These are phyloP conservation scores for Hemibagrus guttatus DNA, from an alignment of 2,797 vertebrate genomes.

Conservation along the genomic window DNA sequence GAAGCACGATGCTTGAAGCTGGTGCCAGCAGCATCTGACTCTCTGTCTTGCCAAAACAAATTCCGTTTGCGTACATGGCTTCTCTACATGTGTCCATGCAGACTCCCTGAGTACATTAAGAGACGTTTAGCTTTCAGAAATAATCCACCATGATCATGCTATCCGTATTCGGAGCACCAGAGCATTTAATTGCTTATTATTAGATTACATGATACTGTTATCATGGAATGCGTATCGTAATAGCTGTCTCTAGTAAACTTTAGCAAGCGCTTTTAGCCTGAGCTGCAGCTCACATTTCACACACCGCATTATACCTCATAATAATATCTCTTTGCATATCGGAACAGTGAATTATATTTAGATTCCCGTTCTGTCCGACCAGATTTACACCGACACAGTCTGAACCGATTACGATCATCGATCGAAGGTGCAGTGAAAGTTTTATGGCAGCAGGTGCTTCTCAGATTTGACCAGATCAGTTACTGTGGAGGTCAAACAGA, in stretches of 20 bases:
- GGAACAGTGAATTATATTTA: conserved; percentile 19
- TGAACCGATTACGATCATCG: not conserved
- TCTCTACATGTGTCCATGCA: conserved; percentile 30
- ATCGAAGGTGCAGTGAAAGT: conserved; percentile 25
- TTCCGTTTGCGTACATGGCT: conserved; percentile 32
- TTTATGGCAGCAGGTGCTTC: conserved; percentile 19
- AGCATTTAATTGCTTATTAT: conserved; percentile 46
- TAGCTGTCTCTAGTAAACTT: conserved; percentile 13
- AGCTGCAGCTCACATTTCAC: conserved; percentile 39
- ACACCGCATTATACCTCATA: conserved; percentile 16
- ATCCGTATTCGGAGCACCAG: not conserved
- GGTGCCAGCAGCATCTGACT: conserved; percentile 32
- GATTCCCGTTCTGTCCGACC: not conserved
- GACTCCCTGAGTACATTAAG: not conserved
- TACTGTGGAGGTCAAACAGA: conserved; percentile 1
- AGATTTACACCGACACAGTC: not conserved
- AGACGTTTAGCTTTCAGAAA: not conserved
- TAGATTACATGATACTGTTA: conserved; percentile 33
- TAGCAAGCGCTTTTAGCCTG: conserved; percentile 10
- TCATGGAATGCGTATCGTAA: conserved; percentile 28
- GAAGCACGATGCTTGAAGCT: conserved; percentile 44
- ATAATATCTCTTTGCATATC: conserved; percentile 26
- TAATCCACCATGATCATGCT: not conserved
- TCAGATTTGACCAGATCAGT: conserved; percentile 31
- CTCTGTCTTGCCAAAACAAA: conserved; percentile 46